Conservation (phyloP, 2,113 vertebrate species). For the Cochlearius cochlearius region DNA sequence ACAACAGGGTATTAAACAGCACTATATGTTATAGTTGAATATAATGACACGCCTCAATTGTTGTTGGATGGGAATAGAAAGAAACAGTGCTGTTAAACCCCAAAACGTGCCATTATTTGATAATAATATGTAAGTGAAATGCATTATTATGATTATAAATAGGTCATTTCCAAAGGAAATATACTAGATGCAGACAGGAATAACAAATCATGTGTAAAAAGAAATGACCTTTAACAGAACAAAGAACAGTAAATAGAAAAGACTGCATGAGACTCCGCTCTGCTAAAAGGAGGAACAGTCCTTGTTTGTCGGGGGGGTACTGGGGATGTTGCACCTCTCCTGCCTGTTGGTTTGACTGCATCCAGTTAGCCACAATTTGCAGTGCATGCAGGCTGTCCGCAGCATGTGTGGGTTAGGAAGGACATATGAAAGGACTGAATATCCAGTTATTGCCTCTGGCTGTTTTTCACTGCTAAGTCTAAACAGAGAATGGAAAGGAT, state of each 20-base stretch:
- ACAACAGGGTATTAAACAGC: not conserved
- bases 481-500: not conserved
- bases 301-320: not conserved
- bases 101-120: not conserved
- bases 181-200: not conserved
- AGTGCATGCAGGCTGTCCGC: not conserved
- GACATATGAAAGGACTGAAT: not conserved
- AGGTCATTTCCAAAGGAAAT: conserved; percentile 13
- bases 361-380: not conserved
- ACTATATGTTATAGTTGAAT: not conserved
- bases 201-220: conserved; percentile 3
- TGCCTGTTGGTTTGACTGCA: not conserved
- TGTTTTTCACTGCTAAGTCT: not conserved
- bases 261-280: not conserved
- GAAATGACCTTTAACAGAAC: not conserved
- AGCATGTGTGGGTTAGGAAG: not conserved
- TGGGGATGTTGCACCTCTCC: not conserved
- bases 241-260: not conserved
- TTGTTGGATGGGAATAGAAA: not conserved
- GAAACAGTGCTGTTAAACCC: not conserved
- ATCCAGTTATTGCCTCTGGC: not conserved
- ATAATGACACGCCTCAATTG: not conserved
- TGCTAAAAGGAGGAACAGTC: not conserved
- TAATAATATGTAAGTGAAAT: conserved; percentile 1
- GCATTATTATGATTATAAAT: not conserved